Evolutionary conservation across 2,113 vertebrate species (phyloP), one percentile per base, ranked within the genome.

Genomic region (Catharus fuscescens): DNA sequence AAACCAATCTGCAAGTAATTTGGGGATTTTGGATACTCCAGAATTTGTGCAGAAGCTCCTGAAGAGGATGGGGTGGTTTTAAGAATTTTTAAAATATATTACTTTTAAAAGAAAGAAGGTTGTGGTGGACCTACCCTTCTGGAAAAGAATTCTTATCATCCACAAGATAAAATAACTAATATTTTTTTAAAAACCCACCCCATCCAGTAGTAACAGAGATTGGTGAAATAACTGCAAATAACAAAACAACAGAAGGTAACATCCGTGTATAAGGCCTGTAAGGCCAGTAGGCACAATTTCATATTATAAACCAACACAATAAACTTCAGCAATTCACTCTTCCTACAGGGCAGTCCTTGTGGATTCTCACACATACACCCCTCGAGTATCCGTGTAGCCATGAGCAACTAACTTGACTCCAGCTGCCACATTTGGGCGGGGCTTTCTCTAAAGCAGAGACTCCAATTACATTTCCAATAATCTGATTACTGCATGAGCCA

Each of bases 401-500:
- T 1, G 10, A 88, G 56, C 85, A 93, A 86, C 82, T 56, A 71
- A 70, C 62, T 32, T 26, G 11, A 67, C 60, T 94, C 60, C 93
- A 94, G 88, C 95, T 90, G 94, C 92, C 69, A 78, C 24, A 0
- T 57, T 78, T 72, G 36, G 76, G 86, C 64, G 79, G 72, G 60
- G 88, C 79, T 86, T 94, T 82, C 90, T 80, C 67, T 87, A 73
- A 90, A 90, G 86, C 81, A 94, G 70, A 91, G 72, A 83, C 82
- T 90, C 88, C 90, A 94, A 96, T 96, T 90, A 84, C 77, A 94
- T 96, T 94, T 84, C 64, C 88, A 92, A 74, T 95, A 96, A 97
- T 90, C 64, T 80, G 40, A 97, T 96, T 96, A 94, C 82, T 88
- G 42, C 60, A 80, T 50, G 44, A 93, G 80, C 93, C 18, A 4